These are phyloP conservation scores for Andrena fulva DNA, from an alignment of 2,888 invertebrate genomes.

Conservation along the genomic window DNA sequence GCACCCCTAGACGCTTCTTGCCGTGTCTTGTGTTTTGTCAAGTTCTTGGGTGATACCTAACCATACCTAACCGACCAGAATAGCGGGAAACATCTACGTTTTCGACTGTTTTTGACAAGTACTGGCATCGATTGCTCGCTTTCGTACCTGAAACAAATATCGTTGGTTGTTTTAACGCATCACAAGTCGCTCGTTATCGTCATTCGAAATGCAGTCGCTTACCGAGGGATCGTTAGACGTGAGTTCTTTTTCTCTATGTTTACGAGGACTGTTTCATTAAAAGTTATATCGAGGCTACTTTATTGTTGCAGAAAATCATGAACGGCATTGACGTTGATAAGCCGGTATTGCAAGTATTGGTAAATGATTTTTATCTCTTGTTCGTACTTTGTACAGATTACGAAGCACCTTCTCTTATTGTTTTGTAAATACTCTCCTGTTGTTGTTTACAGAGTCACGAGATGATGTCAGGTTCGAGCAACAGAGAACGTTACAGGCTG, in stretches of 20 bases:
- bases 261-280: neutral
- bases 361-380: conserved; percentile 74
- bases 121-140: too few relatives aligned
- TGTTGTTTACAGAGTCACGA: conserved; percentile 87
- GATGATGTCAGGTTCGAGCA: conserved; percentile 89
- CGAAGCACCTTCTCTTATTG: neutral
- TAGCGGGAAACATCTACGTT: too few relatives aligned
- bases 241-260: conserved; percentile 39
- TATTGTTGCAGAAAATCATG: conserved; percentile 89
- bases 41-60: too few relatives aligned
- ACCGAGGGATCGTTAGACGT: conserved; percentile 77
- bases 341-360: conserved; percentile 92
- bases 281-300: neutral
- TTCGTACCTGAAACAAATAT: too few relatives aligned
- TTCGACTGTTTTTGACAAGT: too few relatives aligned
- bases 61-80: too few relatives aligned
- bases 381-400: neutral
- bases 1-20: too few relatives aligned
- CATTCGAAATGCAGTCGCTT: conserved; percentile 64
- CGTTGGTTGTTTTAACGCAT: neutral
- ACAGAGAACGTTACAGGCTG: conserved; percentile 91
- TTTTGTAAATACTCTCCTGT: neutral
- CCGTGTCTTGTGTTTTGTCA: too few relatives aligned
- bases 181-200: neutral
- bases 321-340: conserved; percentile 89